Evolutionary conservation across 2,797 vertebrate genomes (phyloP), one percentile per base, ranked within the genome.

Genomic region (Pseudopleuronectes americanus): DNA sequence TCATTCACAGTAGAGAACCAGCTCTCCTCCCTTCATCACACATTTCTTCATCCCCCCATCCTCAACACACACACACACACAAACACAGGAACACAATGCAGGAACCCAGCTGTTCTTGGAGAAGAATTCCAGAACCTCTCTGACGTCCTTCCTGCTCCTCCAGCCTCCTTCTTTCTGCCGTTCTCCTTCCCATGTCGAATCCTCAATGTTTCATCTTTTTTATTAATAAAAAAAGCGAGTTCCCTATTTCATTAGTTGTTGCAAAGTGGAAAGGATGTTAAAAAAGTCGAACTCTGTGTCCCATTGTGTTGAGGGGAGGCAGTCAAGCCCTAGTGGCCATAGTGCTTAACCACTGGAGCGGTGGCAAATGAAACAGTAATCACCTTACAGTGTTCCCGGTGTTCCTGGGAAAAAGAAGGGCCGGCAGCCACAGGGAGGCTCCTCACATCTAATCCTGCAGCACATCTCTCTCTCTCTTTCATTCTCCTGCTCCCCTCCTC

Each of bases 301-400:
- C 84, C 74, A 84, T 89, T 93, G 90, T 90, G 79, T 68, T 26
- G 85, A 73, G 76, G 66, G 63, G 81, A 88, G 85, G 84, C 86
- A 77, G 84, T 72, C 68, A 63, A 80, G 86, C 87, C 81, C 87
- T 71, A 53, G 83, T 85, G 86, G 80, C 91, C 89, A 90, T 94
- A 94, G 94, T 92, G 91, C 84, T 91, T 74, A 91, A 92, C 89
- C 94, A 94, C 68, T 93, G 93, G 91, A 94, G 66, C 93, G 91
- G 88, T 87, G 78, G 87, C 89, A 93, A 94, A 94, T 86, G 87
- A 92, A 92, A 91, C 89, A 90, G 93, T 94, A 94, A 95, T 95
- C 94, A 95, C 93, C 94, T 95, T 93, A 94, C 93, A 93, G 93
- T 94, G 92, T 92, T 91, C 90, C 91, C 86, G 89, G 89, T 87